A percentile compares a stretch with the other conserved stretches of the same genome.
These are phyloP conservation scores for Limnodromus scolopaceus DNA, from an alignment of 2,797 vertebrate genomes.

Conservation along the genomic window DNA sequence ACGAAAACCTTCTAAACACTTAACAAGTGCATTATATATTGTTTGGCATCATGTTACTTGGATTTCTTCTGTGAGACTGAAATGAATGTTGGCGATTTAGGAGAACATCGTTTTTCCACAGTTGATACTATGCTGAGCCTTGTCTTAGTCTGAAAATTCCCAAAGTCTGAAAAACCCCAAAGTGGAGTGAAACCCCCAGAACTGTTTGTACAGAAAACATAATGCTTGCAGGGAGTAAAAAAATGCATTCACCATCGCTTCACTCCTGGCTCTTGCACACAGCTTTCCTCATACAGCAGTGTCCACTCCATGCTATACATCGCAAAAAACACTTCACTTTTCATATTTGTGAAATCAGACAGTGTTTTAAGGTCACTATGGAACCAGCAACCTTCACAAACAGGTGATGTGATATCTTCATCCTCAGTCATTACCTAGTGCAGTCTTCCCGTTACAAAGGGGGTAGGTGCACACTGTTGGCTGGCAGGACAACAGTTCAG, in stretches of 20 bases:
- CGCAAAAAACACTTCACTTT: not conserved
- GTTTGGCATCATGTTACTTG: not conserved
- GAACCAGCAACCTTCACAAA: not conserved
- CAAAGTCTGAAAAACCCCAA: not conserved
- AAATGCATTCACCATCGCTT: accelerated
- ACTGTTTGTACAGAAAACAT: not conserved
- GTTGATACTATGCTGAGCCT: not conserved
- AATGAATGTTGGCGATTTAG: not conserved
- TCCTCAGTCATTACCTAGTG: accelerated
- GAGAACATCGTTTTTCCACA: not conserved
- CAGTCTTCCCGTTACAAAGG: accelerated
- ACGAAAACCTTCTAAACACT: not conserved
- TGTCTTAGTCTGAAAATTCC: not conserved
- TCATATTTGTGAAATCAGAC: not conserved
- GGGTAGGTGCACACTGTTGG: accelerated
- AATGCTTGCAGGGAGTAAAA: not conserved
- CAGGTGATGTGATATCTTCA: not conserved
- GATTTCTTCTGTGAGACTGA: not conserved
- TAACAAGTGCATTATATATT: not conserved
- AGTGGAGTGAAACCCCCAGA: not conserved
- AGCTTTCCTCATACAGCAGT: not conserved
- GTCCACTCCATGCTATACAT: not conserved
- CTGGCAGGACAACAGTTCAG: not conserved
- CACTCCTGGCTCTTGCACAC: not conserved
- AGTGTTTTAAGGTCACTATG: not conserved